Conservation (phyloP, 2,113 vertebrate species). For the Mus pahari region DNA sequence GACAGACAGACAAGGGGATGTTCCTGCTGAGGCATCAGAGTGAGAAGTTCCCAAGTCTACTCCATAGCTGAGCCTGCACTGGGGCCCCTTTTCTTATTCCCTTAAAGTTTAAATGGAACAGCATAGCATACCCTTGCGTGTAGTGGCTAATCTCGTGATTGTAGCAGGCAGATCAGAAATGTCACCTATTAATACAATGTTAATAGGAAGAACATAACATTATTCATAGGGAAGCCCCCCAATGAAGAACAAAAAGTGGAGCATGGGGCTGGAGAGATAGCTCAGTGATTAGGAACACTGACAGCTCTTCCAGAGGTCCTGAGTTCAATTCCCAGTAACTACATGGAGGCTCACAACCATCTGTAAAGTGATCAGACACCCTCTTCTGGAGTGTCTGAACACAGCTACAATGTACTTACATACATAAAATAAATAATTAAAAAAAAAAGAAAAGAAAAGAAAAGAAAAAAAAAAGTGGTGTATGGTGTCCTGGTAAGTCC, state of each 20-base stretch:
- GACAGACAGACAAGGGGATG: background rate
- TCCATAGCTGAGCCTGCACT: accelerated
- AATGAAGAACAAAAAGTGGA: constrained; percentile 51
- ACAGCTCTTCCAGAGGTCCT: too few relatives aligned
- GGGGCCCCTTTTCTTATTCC: background rate
- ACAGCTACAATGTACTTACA: too few relatives aligned
- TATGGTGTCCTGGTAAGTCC: constrained; percentile 16
- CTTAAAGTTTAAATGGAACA: background rate
- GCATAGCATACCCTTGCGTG: too few relatives aligned
- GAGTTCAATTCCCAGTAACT: too few relatives aligned
- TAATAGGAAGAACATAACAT: constrained; percentile 56
- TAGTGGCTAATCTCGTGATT: background rate
- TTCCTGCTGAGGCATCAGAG: background rate
- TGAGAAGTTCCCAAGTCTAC: background rate
- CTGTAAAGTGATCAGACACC: too few relatives aligned
- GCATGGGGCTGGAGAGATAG: background rate
- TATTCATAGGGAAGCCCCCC: background rate
- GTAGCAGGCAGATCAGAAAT: constrained; percentile 11
- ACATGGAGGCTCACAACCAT: too few relatives aligned
- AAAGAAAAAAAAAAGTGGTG: background rate
- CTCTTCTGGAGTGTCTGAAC: too few relatives aligned
- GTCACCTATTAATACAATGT: background rate
- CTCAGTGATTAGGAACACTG: too few relatives aligned
- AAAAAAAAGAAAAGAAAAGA: too few relatives aligned
- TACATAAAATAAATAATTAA: too few relatives aligned